Evolutionary conservation across 2,888 invertebrate species (phyloP).

Genomic region (Habrosyne pyritoides): DNA sequence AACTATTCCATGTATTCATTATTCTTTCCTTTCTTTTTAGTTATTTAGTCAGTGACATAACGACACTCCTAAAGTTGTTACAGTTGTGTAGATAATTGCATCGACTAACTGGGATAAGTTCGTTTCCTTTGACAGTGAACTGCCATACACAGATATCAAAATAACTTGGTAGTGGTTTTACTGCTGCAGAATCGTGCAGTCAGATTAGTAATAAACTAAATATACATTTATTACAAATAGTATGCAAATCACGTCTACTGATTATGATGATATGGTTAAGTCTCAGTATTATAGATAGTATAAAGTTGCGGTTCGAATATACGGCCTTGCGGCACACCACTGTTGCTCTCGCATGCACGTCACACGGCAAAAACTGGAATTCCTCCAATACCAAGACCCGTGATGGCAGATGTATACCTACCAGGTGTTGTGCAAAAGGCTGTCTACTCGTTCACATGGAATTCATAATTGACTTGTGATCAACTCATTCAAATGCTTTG

Average conservation of each 20-base stretch:
- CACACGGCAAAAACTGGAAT: conserved; percentile 58
- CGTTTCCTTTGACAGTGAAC: no score
- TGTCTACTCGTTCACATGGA: conserved; percentile 4
- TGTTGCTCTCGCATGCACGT: conserved; percentile 51
- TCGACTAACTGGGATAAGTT: no score
- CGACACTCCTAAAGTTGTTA: no score
- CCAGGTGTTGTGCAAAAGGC: conserved; percentile 20
- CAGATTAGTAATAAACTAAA: no score
- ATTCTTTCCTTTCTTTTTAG: no score
- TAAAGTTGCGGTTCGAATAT: conserved; percentile 37
- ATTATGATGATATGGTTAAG: background rate
- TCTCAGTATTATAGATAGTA: conserved; percentile 15
- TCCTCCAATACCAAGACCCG: conserved; percentile 45
- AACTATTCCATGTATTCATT: no score
- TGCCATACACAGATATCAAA: no score
- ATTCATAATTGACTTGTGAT: conserved; percentile 18
- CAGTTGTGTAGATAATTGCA: no score
- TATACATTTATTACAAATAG: no score
- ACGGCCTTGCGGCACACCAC: conserved; percentile 64
- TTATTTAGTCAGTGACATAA: no score
- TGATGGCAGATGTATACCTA: conserved; percentile 34
- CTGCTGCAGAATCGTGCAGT: no score
- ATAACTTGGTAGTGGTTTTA: no score
- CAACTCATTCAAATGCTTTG: conserved; percentile 23
- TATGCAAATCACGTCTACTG: background rate